These are phyloP conservation scores for Menidia beryllina DNA, from an alignment of 2,113 vertebrate genomes.

Conservation along the genomic window DNA sequence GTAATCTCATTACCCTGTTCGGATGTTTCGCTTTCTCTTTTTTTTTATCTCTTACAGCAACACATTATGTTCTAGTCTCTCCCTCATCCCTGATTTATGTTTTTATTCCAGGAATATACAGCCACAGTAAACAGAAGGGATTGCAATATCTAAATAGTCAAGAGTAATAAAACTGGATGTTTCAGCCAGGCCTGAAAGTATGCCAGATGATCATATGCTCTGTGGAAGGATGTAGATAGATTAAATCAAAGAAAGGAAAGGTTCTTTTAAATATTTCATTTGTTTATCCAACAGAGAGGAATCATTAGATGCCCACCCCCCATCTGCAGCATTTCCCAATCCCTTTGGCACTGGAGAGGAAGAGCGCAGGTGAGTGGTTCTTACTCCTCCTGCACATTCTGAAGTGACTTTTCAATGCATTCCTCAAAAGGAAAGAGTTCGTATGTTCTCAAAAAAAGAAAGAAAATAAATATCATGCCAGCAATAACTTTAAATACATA, in stretches of 20 bases:
- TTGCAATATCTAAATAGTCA: background rate
- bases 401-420: background rate
- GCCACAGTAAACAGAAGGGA: too few species aligned
- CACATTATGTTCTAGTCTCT: too few species aligned
- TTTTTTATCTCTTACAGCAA: background rate
- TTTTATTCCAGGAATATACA: too few species aligned
- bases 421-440: background rate
- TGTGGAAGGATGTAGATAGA: background rate
- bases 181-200: background rate
- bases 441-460: background rate
- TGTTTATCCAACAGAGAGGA: conserved; percentile 54
- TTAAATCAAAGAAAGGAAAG: background rate
- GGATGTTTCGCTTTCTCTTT: background rate
- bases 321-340: conserved; percentile 54
- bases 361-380: conserved; percentile 67
- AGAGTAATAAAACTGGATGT: background rate
- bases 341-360: conserved; percentile 76
- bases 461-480: background rate
- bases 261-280: background rate
- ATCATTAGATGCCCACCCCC: conserved; percentile 6
- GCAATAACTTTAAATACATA: too few species aligned
- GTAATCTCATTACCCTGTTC: conserved; percentile 24
- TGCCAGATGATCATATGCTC: background rate
- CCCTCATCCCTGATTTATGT: too few species aligned
- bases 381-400: background rate